These are phyloP conservation scores for Microctenopoma lineatum DNA, from an alignment of 2,797 vertebrate species.

Conservation along the genomic window DNA sequence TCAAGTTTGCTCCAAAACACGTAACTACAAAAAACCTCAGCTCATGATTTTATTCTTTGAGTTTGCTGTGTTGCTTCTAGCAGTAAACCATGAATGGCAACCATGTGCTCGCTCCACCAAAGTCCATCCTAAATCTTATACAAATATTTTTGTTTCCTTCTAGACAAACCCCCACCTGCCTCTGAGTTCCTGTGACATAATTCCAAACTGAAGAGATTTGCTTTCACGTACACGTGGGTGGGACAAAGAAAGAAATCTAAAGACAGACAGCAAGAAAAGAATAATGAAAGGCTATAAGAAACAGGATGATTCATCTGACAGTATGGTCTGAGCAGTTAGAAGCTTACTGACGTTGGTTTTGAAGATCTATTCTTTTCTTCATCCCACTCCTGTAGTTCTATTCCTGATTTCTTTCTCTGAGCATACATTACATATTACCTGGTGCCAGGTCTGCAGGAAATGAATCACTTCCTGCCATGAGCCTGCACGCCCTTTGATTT, in stretches of 20 bases:
- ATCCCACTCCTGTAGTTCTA: constrained; percentile 16
- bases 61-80: constrained; percentile 56
- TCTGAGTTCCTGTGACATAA: constrained; percentile 58
- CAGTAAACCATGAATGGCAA: constrained; percentile 63
- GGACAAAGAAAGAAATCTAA: constrained; percentile 18
- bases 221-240: constrained; percentile 47
- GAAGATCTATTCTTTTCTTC: constrained; percentile 29
- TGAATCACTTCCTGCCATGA: constrained; percentile 67
- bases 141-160: constrained; percentile 70
- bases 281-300: constrained; percentile 9
- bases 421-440: constrained; percentile 44
- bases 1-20: constrained; percentile 33
- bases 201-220: constrained; percentile 50
- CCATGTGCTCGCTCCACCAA: constrained; percentile 49
- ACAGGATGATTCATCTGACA: constrained; percentile 31
- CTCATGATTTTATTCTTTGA: constrained; percentile 54
- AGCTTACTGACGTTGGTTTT: constrained; percentile 40
- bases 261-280: constrained; percentile 16
- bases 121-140: constrained; percentile 53
- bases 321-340: constrained; percentile 41
- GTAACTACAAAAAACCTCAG: constrained; percentile 59
- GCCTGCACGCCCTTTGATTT: constrained; percentile 44
- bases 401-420: constrained; percentile 42
- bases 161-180: constrained; percentile 43
- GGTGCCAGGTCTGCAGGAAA: constrained; percentile 61